These are phyloP conservation scores for Trichonephila inaurata DNA, from an alignment of 1,140 invertebrate genomes.

Conservation along the genomic window DNA sequence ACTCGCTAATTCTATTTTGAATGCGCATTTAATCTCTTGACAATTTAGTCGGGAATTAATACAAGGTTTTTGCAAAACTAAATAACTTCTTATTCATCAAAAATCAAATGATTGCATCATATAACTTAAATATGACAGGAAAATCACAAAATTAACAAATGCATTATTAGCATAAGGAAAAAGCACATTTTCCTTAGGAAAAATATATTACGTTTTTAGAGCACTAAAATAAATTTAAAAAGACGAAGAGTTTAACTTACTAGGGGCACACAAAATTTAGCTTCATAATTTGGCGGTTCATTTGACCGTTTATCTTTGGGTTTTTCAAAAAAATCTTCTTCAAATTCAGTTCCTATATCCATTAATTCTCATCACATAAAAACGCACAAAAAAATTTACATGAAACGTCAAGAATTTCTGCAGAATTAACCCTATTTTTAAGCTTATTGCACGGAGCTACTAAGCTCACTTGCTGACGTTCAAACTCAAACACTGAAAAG, in stretches of 20 bases:
- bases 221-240: background rate
- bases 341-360: constrained; percentile 69
- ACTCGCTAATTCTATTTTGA: too few relatives aligned
- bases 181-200: background rate
- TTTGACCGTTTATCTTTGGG: constrained; percentile 14
- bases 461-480: background rate
- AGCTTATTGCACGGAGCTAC: background rate
- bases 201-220: background rate
- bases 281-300: constrained; percentile 47
- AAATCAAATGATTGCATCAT: too few relatives aligned
- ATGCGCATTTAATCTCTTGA: too few relatives aligned
- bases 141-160: background rate
- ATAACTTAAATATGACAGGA: too few relatives aligned
- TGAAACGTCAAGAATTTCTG: background rate
- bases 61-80: too few relatives aligned
- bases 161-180: background rate
- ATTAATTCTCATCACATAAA: constrained; percentile 10
- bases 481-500: background rate
- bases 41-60: too few relatives aligned
- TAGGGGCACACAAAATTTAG: constrained; percentile 57
- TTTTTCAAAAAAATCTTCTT: constrained; percentile 72
- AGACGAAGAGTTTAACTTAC: constrained; percentile 42
- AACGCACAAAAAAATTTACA: background rate
- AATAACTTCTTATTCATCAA: too few relatives aligned
- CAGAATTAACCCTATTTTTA: background rate